These are phyloP conservation scores for Hydrozoanthus tunicans DNA, from an alignment of 64 coral and sea anemone species.

Conservation along the genomic window DNA sequence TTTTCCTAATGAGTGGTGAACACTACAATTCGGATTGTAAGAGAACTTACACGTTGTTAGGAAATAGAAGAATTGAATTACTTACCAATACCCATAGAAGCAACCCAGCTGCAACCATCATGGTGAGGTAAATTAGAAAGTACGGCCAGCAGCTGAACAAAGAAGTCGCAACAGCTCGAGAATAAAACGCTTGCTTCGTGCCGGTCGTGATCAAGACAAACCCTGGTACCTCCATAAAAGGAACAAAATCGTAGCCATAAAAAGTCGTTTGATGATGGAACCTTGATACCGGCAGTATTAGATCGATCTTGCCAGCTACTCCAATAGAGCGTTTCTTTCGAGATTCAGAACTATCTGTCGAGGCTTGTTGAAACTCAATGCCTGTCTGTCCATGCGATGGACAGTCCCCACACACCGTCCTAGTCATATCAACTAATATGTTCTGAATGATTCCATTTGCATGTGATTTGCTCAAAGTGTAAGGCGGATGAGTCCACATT, in stretches of 20 bases:
- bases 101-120: not conserved
- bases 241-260: conserved; percentile 14
- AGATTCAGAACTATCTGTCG: not conserved
- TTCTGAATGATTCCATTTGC: too few species aligned
- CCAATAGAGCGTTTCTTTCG: conserved; percentile 6
- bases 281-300: conserved; percentile 5
- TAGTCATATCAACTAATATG: too few species aligned
- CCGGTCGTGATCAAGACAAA: conserved; percentile 1
- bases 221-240: conserved; percentile 36
- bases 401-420: too few species aligned
- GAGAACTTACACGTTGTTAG: too few species aligned
- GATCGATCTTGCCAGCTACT: not conserved
- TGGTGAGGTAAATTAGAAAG: not conserved
- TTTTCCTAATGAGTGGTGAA: too few species aligned
- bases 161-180: not conserved
- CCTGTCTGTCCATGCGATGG: conserved; percentile 8
- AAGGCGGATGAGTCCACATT: too few species aligned
- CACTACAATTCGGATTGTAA: too few species aligned
- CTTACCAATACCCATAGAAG: not conserved
- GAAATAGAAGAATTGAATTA: not conserved
- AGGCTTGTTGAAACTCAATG: not conserved
- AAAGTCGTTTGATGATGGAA: conserved; percentile 14
- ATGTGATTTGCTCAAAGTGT: too few species aligned
- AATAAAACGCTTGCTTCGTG: not conserved
- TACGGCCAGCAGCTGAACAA: conserved; percentile 12